Conservation (phyloP, 2,888 invertebrate genomes). For the Drosophila pseudotalamancana region DNA sequence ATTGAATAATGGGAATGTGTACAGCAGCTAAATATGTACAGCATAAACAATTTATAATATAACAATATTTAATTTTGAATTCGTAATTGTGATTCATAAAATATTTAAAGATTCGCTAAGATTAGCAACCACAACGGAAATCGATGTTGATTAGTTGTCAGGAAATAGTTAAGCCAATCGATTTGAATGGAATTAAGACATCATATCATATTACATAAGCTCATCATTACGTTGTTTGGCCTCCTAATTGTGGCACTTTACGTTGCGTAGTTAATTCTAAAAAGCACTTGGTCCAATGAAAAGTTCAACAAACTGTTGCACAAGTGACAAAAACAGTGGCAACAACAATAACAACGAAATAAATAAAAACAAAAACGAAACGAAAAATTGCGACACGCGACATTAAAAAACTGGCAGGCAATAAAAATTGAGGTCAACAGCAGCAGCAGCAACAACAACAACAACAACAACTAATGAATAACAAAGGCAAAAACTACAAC, state of each 20-base stretch:
- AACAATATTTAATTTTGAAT: no score
- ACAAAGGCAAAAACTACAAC: slow-evolving; percentile 49
- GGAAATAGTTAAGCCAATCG: not conserved
- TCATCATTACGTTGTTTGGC: not conserved
- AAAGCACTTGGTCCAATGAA: slow-evolving; percentile 46
- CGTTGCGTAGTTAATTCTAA: slow-evolving; percentile 38
- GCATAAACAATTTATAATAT: no score
- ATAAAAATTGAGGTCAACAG: slow-evolving; percentile 77
- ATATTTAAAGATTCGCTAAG: no score
- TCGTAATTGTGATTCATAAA: no score
- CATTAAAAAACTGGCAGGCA: slow-evolving; percentile 77
- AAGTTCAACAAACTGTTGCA: slow-evolving; percentile 76
- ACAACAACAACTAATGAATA: slow-evolving; percentile 63
- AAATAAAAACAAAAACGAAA: slow-evolving; percentile 14
- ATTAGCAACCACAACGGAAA: no score
- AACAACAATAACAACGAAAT: slow-evolving; percentile 8
- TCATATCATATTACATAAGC: not conserved
- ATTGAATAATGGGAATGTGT: no score
- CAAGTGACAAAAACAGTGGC: slow-evolving; percentile 41
- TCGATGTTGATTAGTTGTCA: not conserved
- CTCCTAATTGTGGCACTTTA: slow-evolving; percentile 37
- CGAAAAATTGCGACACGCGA: slow-evolving; percentile 66
- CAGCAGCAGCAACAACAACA: slow-evolving; percentile 43
- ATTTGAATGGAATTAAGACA: not conserved
- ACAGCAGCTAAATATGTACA: no score